Evolutionary conservation across 2,888 invertebrate genomes (phyloP).

Genomic region (Neoitamus cyanurus): DNA sequence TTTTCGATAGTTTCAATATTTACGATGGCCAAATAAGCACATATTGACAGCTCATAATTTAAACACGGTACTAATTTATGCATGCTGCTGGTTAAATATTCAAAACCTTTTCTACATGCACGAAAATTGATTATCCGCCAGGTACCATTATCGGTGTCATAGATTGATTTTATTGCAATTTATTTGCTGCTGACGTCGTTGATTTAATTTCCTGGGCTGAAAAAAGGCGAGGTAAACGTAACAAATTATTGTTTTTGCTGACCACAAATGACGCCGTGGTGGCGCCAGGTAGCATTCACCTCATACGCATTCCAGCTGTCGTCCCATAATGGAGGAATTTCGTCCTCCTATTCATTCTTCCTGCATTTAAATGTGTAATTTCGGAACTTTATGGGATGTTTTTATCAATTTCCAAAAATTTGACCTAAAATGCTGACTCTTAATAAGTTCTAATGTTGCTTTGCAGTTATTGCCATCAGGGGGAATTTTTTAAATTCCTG

Average conservation of each 20-base stretch:
- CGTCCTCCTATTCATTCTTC: background rate
- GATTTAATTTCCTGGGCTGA: background rate
- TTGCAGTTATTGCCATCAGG: background rate
- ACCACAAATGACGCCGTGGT: background rate
- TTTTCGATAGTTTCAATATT: background rate
- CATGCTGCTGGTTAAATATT: background rate
- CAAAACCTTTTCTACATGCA: background rate
- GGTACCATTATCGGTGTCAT: background rate
- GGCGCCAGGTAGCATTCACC: conserved; percentile 8
- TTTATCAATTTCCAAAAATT: background rate
- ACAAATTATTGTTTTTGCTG: background rate
- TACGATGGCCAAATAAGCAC: background rate
- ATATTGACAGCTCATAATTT: background rate
- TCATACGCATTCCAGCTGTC: background rate
- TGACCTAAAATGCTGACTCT: background rate
- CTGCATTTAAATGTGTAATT: background rate
- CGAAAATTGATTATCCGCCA: background rate
- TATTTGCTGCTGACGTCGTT: background rate
- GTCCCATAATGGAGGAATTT: background rate
- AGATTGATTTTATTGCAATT: conserved; percentile 1
- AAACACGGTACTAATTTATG: background rate
- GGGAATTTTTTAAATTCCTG: background rate
- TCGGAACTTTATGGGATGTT: background rate
- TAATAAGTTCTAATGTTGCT: background rate
- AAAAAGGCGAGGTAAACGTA: background rate